phyloP scores from a whole-genome alignment of 2,113 vertebrate genomes.

The Cebidichthys violaceus region DNA sequence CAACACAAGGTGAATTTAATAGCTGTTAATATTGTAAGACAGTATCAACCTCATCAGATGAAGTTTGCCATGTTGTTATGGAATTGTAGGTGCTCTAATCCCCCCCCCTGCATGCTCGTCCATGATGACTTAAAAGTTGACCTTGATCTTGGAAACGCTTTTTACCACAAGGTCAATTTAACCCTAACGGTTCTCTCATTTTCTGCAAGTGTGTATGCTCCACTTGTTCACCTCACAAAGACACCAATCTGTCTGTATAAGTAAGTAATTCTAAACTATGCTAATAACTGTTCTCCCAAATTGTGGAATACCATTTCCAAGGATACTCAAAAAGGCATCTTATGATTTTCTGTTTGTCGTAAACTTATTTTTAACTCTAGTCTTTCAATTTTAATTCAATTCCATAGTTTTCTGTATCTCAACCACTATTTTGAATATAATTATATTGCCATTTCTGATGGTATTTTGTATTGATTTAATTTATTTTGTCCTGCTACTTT shows the following conservation, averaged over 20 bases:
- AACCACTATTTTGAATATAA: background rate
- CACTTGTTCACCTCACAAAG: background rate
- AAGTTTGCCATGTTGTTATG: background rate
- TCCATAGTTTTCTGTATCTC: background rate
- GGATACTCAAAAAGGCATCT: background rate
- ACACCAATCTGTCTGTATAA: background rate
- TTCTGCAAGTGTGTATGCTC: background rate
- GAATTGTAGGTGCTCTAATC: background rate
- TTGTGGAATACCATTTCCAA: background rate
- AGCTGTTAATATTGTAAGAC: background rate
- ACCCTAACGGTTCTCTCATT: background rate
- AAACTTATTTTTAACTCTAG: background rate
- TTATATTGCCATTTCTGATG: background rate
- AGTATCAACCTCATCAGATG: background rate
- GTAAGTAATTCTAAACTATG: background rate
- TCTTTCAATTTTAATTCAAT: background rate
- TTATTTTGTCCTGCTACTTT: background rate
- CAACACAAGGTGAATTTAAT: background rate
- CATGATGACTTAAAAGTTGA: background rate
- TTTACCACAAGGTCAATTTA: background rate
- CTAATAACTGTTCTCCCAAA: background rate
- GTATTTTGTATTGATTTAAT: background rate
- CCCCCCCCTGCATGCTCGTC: background rate
- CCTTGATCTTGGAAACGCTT: background rate
- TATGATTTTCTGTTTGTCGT: background rate